These are phyloP conservation scores for Yoshiicerus persimilis DNA, from an alignment of 1,140 invertebrate genomes.

Conservation along the genomic window DNA sequence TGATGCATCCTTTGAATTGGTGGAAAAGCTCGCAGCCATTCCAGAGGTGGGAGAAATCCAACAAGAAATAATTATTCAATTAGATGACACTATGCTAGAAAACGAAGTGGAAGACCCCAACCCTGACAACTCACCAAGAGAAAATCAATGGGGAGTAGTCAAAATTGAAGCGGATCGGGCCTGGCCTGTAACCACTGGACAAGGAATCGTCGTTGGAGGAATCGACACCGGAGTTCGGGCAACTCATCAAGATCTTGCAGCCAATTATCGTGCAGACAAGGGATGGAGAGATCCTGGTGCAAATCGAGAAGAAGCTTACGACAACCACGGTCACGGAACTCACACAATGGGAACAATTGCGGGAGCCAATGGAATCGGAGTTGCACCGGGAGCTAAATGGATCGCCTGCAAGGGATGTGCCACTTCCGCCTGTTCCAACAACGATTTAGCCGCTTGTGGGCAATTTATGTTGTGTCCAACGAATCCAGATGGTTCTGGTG, in stretches of 20 bases:
- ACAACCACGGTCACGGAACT: background rate
- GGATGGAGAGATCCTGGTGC: background rate
- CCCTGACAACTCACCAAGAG: background rate
- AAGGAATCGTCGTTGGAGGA: background rate
- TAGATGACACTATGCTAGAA: background rate
- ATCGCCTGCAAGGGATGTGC: too few species aligned
- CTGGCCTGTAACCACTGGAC: background rate
- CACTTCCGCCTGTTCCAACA: background rate
- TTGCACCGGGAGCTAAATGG: too few species aligned
- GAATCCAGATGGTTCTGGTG: background rate
- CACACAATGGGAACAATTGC: too few species aligned
- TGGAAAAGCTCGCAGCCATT: background rate
- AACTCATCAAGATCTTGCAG: background rate
- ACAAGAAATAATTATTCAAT: background rate
- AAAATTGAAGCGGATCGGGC: background rate
- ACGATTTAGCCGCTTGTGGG: background rate
- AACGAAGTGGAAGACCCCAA: background rate
- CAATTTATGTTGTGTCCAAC: constrained; percentile 39
- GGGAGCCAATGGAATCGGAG: too few species aligned
- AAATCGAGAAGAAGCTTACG: background rate
- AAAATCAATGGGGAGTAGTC: background rate
- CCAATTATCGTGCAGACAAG: background rate
- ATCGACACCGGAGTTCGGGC: background rate
- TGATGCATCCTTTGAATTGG: background rate
- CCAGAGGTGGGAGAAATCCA: background rate